Evolutionary conservation across 2,113 vertebrate genomes (phyloP), one percentile per base, ranked within the genome.

Genomic region (Megalops atlanticus): DNA sequence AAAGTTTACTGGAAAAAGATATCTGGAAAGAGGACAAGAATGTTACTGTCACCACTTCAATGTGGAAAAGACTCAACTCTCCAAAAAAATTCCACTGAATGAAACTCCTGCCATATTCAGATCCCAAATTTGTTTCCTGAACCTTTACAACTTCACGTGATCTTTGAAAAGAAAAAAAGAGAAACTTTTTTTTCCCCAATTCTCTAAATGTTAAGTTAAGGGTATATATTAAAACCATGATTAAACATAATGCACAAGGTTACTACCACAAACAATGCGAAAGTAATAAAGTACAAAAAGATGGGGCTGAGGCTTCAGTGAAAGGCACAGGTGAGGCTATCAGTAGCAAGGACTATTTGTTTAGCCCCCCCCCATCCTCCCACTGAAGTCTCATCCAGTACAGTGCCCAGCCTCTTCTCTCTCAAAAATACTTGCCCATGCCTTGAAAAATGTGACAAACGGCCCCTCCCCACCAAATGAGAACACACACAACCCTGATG

Each of bases 401-500:
- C 40, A 54, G 69, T 24, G 16, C 31, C 36, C 12, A 78, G 15
- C 82, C 0, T 2, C n/a, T 78, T 38, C 74, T 74, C 69, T 8
- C 33, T 58, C 15, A 78, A 76, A 85, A 82, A 80, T 80, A 83
- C 78, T 41, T 82, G 1, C 14, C 77, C 36, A 21, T 35, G 80
- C 70, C 82, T 54, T 80, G 82, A 85, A 77, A 72, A 6, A 0
- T 82, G 18, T 64, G 40, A 80, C 35, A 85, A 74, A 72, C 58
- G 33, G 24, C n/a, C 69, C 69, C 36, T 82, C 18, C 74, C 77
- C 77, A n/a, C 14, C 78, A 79, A 77, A 47, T 39, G 36, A 39
- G 21, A 82, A 38, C 38, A 75, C 69, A 49, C 14, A 77, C 31
- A 80, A 77, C 77, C 38, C 82, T 88, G 87, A 88, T 86, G 86